phyloP scores from a whole-genome alignment of 2,888 invertebrate species.

The Ypsolopha scabrella region DNA sequence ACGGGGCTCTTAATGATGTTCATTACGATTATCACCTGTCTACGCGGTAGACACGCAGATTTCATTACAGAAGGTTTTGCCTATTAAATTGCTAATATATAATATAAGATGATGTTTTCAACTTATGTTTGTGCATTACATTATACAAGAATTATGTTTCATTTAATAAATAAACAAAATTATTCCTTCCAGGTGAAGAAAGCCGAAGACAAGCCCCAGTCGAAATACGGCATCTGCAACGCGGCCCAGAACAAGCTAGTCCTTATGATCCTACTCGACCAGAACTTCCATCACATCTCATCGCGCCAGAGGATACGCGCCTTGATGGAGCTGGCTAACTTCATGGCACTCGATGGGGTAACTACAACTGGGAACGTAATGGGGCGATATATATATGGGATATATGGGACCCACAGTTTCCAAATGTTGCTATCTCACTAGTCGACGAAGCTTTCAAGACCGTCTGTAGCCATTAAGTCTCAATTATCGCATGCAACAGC shows the following conservation, averaged over 20 bases:
- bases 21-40: too few relatives aligned
- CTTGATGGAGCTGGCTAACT: constrained; percentile 77
- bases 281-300: constrained; percentile 72
- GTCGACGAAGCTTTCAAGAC: not conserved
- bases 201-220: constrained; percentile 52
- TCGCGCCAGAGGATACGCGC: constrained; percentile 75
- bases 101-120: too few relatives aligned
- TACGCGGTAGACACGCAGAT: too few relatives aligned
- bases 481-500: too few relatives aligned
- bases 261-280: constrained; percentile 77
- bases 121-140: too few relatives aligned
- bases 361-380: constrained; percentile 18
- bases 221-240: constrained; percentile 50
- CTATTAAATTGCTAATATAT: too few relatives aligned
- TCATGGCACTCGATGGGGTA: constrained; percentile 77
- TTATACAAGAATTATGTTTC: not conserved
- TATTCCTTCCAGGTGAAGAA: constrained; percentile 43
- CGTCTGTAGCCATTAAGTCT: not conserved
- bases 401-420: not conserved
- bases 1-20: too few relatives aligned
- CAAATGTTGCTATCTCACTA: not conserved
- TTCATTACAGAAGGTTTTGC: too few relatives aligned
- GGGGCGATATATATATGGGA: too few relatives aligned
- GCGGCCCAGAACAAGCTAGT: constrained; percentile 58
- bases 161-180: not conserved